Evolutionary conservation across 2,113 vertebrate species (phyloP), one percentile per base, ranked within the genome.

Genomic region (Lepisosteus osseus): DNA sequence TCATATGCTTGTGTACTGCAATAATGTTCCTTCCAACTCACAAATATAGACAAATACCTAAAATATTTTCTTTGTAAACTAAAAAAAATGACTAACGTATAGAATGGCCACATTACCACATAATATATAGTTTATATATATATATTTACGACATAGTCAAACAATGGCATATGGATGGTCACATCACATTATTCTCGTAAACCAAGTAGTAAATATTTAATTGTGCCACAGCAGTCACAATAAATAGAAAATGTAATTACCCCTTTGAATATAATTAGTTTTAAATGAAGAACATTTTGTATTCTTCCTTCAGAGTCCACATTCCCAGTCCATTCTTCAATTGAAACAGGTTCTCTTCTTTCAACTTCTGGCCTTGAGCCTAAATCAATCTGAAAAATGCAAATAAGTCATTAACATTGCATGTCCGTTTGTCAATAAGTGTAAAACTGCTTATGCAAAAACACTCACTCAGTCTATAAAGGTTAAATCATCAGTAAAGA

Each of bases 201-300:
- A 29, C 29, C 29, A 29, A 29, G 29, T 29, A 29, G 29, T 29
- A 29, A 29, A 29, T 29, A 29, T 29, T 29, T 29, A 1, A 29
- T 29, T 29, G 29, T 29, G 29, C 29, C 29, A 29, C 29, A 29
- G 29, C 29, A 29, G 29, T 29, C 29, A 29, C 29, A 29, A 29
- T 29, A 11, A 0, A 56, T 8, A 40, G 82, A 78, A 0, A 9
- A 5, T 67, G 43, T 3, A n/a, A 59, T 68, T 93, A 94, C 97
- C 94, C 96, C 97, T 92, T 95, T 96, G 84, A 98, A 98, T 86
- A 99, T 93, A 42, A 72, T 79, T 42, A 81, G 86, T 82, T 95
- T 98, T 79, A 99, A 86, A 29, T 80, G 83, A 42, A 91, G 80
- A 1, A 91, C 84, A 71, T 94, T 79, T 70, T 80, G 70, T 78